Percentiles rank a stretch among this genome's conserved stretches.
phyloP scores from a whole-genome alignment of 2,113 vertebrate genomes.

The Neotragus moschatus region DNA sequence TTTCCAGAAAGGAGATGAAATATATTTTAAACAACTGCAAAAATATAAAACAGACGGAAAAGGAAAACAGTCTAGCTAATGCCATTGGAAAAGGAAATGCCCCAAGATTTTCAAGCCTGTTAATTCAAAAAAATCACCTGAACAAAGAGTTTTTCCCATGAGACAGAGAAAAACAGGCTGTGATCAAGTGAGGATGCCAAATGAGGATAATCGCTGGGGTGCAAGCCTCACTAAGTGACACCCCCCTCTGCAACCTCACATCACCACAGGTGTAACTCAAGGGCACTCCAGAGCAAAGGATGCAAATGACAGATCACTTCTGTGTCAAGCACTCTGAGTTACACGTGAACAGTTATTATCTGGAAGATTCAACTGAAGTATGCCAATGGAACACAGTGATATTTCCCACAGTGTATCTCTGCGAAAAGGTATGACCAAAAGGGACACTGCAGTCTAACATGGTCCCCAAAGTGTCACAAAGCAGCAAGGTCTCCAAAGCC shows the following conservation, averaged over 20 bases:
- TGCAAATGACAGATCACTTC: neutral
- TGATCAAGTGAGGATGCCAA: neutral
- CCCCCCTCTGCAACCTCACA: neutral
- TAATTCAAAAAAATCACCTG: constrained; percentile 31
- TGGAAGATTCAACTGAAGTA: neutral
- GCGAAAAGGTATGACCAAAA: neutral
- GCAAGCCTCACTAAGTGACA: neutral
- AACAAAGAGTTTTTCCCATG: constrained; percentile 23
- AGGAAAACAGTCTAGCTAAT: neutral
- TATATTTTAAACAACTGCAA: neutral
- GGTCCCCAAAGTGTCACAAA: neutral
- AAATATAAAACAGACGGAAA: neutral
- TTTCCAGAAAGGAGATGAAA: neutral
- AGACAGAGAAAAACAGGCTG: neutral
- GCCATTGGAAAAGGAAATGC: neutral
- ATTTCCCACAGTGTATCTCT: neutral
- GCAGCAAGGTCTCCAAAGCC: neutral
- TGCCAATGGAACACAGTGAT: neutral
- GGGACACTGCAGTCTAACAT: neutral
- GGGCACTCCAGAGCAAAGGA: neutral
- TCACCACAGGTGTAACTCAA: neutral
- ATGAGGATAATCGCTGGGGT: neutral
- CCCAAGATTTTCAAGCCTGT: neutral
- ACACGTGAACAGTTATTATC: neutral
- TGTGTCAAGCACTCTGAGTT: neutral